These are phyloP conservation scores for Eospalax fontanierii DNA, from an alignment of 2,797 vertebrate species.

Conservation along the genomic window DNA sequence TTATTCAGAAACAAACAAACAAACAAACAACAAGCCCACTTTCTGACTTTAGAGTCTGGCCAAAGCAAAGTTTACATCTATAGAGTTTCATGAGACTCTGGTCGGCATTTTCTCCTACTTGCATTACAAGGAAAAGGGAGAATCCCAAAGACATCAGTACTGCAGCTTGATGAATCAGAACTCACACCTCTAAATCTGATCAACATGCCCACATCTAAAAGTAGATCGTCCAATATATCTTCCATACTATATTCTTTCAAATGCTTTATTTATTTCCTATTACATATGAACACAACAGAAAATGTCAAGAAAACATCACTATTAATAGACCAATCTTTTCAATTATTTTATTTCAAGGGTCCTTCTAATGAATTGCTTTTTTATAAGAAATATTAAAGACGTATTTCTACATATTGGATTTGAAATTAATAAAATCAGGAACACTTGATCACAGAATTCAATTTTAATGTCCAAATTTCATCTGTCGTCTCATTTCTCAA, in stretches of 20 bases:
- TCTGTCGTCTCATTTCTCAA: background rate
- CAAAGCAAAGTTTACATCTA: background rate
- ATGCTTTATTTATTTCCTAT: background rate
- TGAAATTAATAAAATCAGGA: conserved; percentile 52
- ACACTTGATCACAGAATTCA: background rate
- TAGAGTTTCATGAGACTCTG: background rate
- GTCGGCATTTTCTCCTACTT: background rate
- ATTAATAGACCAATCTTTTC: background rate
- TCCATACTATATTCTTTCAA: background rate
- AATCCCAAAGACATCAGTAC: background rate
- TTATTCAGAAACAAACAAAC: background rate
- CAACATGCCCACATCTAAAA: background rate
- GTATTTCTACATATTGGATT: background rate
- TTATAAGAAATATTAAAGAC: conserved; percentile 19
- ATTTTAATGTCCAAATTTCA: conserved; percentile 24
- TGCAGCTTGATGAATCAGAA: background rate
- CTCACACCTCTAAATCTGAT: background rate
- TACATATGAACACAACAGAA: background rate
- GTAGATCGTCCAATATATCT: background rate
- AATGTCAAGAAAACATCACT: background rate
- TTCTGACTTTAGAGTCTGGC: background rate
- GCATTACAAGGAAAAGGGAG: background rate
- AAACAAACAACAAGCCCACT: background rate
- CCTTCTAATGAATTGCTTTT: background rate
- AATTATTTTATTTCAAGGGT: background rate